Conservation (phyloP, 2,797 vertebrate genomes). For the Pseudochirops cupreus region DNA sequence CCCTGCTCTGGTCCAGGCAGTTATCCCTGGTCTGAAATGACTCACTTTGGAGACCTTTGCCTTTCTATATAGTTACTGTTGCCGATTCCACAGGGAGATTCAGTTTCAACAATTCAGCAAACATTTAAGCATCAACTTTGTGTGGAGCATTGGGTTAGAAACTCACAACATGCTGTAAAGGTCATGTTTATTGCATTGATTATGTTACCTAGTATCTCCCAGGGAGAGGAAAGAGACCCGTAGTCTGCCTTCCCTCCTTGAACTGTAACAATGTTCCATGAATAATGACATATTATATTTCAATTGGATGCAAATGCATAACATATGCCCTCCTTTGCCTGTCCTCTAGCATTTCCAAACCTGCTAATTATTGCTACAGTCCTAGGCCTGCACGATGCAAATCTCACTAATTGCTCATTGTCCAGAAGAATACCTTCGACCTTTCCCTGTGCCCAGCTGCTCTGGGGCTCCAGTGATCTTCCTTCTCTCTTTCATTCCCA, state of each 20-base stretch:
- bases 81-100: not conserved
- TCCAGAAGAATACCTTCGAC: not conserved
- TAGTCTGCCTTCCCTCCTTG: not conserved
- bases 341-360: not conserved
- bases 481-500: not conserved
- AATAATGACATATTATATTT: not conserved
- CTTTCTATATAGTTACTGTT: not conserved
- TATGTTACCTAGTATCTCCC: not conserved
- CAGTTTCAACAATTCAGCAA: not conserved
- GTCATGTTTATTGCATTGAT: not conserved
- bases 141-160: not conserved
- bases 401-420: not conserved
- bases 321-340: not conserved
- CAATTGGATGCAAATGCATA: slow-evolving; percentile 2
- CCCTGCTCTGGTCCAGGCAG: not conserved
- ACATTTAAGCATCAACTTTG: not conserved
- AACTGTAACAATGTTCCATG: not conserved
- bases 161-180: not conserved
- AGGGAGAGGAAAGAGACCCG: not conserved
- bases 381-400: not conserved
- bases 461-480: not conserved
- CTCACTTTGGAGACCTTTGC: not conserved
- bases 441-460: not conserved
- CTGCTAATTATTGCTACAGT: not conserved
- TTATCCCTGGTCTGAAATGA: not conserved